phyloP scores from a whole-genome alignment of 1,140 invertebrate species.

The Calephelis nemesis region DNA sequence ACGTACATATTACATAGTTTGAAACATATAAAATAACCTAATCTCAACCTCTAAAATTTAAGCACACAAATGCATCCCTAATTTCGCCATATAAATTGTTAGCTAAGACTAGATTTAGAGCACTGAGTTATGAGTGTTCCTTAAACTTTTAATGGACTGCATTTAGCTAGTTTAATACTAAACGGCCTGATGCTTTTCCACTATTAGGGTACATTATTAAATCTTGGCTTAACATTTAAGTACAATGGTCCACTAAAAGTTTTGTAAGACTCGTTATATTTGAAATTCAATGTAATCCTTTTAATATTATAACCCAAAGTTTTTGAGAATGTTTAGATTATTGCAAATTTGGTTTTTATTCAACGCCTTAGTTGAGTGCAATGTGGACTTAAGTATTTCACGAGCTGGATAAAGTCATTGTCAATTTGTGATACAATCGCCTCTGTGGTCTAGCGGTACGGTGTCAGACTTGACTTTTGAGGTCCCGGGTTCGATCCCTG shows the following conservation, averaged over 20 bases:
- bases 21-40: not conserved
- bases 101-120: slow-evolving; percentile 42
- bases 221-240: slow-evolving; percentile 16
- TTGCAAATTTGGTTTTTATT: too few relatives aligned
- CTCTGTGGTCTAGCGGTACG: too few relatives aligned
- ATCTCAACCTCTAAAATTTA: slow-evolving; percentile 9
- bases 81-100: slow-evolving; percentile 35
- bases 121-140: slow-evolving; percentile 48
- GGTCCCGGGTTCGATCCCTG: too few relatives aligned
- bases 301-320: too few relatives aligned
- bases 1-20: not conserved
- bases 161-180: slow-evolving; percentile 51
- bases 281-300: not conserved
- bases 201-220: slow-evolving; percentile 23
- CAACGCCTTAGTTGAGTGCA: too few relatives aligned
- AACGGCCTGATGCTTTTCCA: slow-evolving; percentile 37
- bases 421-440: too few relatives aligned
- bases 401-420: too few relatives aligned
- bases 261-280: not conserved
- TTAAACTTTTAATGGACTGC: slow-evolving; percentile 60
- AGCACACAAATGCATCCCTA: slow-evolving; percentile 14
- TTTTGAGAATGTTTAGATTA: too few relatives aligned
- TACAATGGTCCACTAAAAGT: slow-evolving; percentile 12
- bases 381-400: too few relatives aligned
- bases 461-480: too few relatives aligned